Evolutionary conservation across 2,797 vertebrate species (phyloP).

Genomic region (Trachops cirrhosus): DNA sequence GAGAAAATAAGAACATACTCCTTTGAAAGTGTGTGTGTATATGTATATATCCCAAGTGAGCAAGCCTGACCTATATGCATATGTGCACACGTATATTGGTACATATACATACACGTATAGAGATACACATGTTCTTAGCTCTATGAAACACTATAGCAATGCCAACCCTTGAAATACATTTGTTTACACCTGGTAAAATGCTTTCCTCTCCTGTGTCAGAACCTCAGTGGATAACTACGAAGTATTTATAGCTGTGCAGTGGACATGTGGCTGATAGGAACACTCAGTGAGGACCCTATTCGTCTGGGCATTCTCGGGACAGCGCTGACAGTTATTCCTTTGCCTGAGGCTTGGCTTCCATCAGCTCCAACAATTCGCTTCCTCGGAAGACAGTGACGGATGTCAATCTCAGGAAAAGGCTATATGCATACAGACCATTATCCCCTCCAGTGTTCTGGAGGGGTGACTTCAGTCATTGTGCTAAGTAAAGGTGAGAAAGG

Average conservation of each 20-base stretch:
- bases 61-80: not conserved
- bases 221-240: not conserved
- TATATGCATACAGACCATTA: not conserved
- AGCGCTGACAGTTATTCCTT: slow-evolving; percentile 2
- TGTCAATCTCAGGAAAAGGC: slow-evolving; percentile 48
- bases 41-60: not conserved
- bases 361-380: slow-evolving; percentile 34
- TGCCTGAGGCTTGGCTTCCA: slow-evolving; percentile 35
- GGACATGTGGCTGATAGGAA: not conserved
- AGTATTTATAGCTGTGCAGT: not conserved
- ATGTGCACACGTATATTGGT: not conserved
- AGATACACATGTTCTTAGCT: not conserved
- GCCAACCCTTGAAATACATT: not conserved
- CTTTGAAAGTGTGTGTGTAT: not conserved
- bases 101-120: not conserved
- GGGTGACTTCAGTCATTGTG: slow-evolving; percentile 15
- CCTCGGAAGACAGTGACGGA: slow-evolving; percentile 48
- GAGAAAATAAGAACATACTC: slow-evolving; percentile 16
- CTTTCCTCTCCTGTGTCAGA: not conserved
- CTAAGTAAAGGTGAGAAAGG: slow-evolving; percentile 1
- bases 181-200: not conserved
- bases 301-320: not conserved
- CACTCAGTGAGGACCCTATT: not conserved
- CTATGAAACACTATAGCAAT: not conserved
- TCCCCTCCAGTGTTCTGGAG: not conserved